Conservation (phyloP, 1,140 invertebrate species). For the Drosophila saltans region DNA sequence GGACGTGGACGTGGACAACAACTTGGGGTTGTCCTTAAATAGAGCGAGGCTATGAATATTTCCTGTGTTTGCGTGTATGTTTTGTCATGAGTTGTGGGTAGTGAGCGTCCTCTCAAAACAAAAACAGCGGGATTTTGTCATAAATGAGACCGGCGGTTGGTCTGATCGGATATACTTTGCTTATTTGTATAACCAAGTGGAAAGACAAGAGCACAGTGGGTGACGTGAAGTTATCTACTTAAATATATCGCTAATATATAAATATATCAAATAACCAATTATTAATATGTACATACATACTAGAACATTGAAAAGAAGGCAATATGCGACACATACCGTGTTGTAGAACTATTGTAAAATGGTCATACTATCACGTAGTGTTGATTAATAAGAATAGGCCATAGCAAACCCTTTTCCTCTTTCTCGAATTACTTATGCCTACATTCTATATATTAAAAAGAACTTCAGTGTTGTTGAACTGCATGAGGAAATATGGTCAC, state of each 20-base stretch:
- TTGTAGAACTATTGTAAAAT: too few species aligned
- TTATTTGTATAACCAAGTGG: conserved; percentile 30
- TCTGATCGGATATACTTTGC: conserved; percentile 40
- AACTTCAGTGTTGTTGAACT: background rate
- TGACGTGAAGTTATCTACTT: background rate
- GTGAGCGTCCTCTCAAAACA: conserved; percentile 45
- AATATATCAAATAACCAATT: too few species aligned
- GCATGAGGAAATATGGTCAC: background rate
- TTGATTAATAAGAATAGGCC: too few species aligned
- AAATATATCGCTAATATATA: too few species aligned
- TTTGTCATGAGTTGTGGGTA: conserved; percentile 19
- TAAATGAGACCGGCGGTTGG: conserved; percentile 45
- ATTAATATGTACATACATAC: too few species aligned
- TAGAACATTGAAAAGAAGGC: too few species aligned
- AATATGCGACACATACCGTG: too few species aligned
- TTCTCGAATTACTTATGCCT: too few species aligned
- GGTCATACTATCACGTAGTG: too few species aligned
- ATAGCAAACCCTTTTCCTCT: too few species aligned
- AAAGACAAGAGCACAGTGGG: conserved; percentile 26
- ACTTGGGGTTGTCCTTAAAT: conserved; percentile 46
- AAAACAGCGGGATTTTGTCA: conserved; percentile 72
- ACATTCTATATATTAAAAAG: too few species aligned
- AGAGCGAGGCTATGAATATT: conserved; percentile 51
- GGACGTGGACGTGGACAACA: background rate
- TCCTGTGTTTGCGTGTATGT: conserved; percentile 31